Base-by-base conservation (phyloP, 1,140 invertebrate genomes). In the Trichoplusia ni region DNA sequence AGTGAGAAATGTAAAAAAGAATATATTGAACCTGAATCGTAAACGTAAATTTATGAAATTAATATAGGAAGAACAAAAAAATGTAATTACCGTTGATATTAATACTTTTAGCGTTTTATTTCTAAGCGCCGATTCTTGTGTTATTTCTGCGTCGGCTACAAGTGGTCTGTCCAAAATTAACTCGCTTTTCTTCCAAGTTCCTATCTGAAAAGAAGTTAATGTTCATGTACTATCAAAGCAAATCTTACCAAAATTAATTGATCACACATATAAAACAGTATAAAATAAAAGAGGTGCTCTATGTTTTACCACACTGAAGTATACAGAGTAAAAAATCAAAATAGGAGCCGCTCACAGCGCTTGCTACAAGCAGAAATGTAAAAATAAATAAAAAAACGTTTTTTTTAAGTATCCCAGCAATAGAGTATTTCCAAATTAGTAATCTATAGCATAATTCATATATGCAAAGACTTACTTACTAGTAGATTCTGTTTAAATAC, bases 51-150 rank as follows among this genome's bases (percentile, higher is more conserved):
- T 7, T 4, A 4, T 27, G 25, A 27, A 27, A 27, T 27, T 42
- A 21, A 38, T 16, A 14, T 16, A 18, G 8, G 2, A 4, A 16
- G 4, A 16, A 16, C 14, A n/a, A 42, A 19, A 11, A 29, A 23
- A 18, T 8, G n/a, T n/a, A 38, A 92, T 92, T 93, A 98, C 97
- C 90, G 96, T 90, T 21, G 96, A 93, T 51, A 97, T 98, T 0
- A 97, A 92, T 5, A 99, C 95, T 68, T 93, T 93, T 58, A 99
- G 95, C 0, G 84, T 84, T 71, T 87, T 88, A 42, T 90, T 90
- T 49, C 65, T 84, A 71, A 90, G 77, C 11, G 84, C 82, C 3
- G 83, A 78, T 51, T 82, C 80, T 47, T 81, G 77, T 14, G 64
- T 71, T 14, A 84, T 81, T 58, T 90, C 82, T 18, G 81, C 69